Percentiles rank a stretch among this genome's conserved stretches.
Evolutionary conservation across 2,113 vertebrate species (phyloP).

Genomic region (Chaetodon trifascialis): DNA sequence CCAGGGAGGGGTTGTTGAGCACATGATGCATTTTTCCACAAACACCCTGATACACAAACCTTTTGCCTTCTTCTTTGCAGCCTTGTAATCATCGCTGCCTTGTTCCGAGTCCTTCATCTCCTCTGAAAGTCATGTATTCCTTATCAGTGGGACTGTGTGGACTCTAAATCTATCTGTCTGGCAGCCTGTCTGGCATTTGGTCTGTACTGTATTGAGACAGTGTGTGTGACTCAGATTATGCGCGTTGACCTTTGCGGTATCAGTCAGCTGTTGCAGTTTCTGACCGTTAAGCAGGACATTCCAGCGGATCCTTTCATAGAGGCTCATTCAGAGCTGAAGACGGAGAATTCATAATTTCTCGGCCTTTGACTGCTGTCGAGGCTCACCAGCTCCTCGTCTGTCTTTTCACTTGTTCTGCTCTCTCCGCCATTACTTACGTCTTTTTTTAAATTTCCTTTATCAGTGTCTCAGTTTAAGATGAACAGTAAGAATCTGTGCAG

Average conservation of each 20-base stretch:
- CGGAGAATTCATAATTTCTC: constrained; percentile 34
- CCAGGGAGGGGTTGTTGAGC: not conserved
- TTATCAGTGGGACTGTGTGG: not conserved
- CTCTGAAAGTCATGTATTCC: too few relatives aligned
- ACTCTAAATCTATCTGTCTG: constrained; percentile 10
- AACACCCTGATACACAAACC: not conserved
- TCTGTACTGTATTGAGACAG: constrained; percentile 35
- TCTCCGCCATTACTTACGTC: too few relatives aligned
- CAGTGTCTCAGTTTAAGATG: not conserved
- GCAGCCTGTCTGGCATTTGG: constrained; percentile 18
- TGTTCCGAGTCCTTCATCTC: not conserved
- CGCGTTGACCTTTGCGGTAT: constrained; percentile 72
- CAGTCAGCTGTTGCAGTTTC: constrained; percentile 74
- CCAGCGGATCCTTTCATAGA: constrained; percentile 59
- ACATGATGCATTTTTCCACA: constrained; percentile 1
- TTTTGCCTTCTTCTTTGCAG: not conserved
- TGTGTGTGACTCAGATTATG: constrained; percentile 76
- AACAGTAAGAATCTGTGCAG: not conserved
- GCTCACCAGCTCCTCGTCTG: not conserved
- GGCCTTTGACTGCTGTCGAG: not conserved
- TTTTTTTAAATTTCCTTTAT: not conserved
- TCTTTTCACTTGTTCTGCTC: not conserved
- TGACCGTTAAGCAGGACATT: constrained; percentile 71
- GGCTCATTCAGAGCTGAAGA: constrained; percentile 51
- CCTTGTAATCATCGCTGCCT: not conserved